Conservation (phyloP, 2,888 invertebrate genomes). For the Lithosia quadra region DNA sequence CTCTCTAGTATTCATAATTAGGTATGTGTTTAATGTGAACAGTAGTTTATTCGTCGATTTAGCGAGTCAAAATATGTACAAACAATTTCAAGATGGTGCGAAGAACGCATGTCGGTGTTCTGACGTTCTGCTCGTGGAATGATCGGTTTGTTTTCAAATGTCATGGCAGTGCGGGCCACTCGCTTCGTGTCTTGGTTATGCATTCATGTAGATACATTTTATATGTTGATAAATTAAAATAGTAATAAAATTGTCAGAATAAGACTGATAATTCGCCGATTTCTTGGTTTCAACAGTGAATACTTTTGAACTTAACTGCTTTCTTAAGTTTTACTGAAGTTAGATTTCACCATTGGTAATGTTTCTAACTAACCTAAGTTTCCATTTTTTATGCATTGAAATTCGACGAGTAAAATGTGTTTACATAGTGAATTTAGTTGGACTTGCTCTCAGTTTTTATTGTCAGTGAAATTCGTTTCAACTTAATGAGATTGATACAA, state of each 20-base stretch:
- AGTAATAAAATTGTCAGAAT: not conserved
- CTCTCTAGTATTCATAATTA: constrained; percentile 29
- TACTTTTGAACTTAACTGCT: too few relatives aligned
- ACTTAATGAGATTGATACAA: not conserved
- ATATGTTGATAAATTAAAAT: constrained; percentile 6
- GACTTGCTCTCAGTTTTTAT: not conserved
- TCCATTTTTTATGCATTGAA: not conserved
- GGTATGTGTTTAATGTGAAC: constrained; percentile 52
- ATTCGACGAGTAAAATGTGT: not conserved
- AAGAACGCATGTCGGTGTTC: constrained; percentile 69
- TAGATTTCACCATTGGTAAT: not conserved
- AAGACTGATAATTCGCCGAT: too few relatives aligned
- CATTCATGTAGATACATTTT: constrained; percentile 49
- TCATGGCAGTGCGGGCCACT: constrained; percentile 71
- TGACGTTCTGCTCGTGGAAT: constrained; percentile 62
- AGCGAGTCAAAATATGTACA: constrained; percentile 81
- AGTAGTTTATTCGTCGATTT: constrained; percentile 71
- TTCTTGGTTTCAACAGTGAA: not conserved
- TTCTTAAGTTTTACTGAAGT: not conserved
- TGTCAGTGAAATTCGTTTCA: not conserved
- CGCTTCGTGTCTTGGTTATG: constrained; percentile 70
- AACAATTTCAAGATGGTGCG: constrained; percentile 70
- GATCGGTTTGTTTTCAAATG: constrained; percentile 83
- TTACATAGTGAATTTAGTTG: not conserved
- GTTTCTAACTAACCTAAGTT: not conserved